A percentile compares a stretch with the other conserved stretches of the same genome.
Conservation (phyloP, 2,797 vertebrate species). For the Thamnophis elegans region DNA sequence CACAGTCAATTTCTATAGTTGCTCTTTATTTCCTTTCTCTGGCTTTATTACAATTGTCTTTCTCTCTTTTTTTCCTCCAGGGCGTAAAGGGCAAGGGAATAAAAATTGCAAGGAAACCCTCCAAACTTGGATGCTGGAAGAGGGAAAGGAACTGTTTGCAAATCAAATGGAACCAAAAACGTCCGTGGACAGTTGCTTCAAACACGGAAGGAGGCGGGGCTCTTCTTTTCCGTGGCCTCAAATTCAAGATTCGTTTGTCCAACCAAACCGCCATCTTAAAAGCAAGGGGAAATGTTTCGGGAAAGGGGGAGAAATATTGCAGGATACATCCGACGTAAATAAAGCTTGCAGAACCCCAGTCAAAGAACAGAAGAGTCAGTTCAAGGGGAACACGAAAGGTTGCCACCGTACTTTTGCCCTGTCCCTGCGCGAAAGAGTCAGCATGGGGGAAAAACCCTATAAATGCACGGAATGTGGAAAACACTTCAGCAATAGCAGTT, state of each 20-base stretch:
- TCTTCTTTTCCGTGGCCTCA: neutral
- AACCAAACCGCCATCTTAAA: neutral
- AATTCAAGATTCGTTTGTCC: neutral
- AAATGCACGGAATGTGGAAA: neutral
- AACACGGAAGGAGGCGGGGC: neutral
- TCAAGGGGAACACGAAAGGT: neutral
- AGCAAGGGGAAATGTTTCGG: neutral
- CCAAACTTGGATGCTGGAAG: neutral
- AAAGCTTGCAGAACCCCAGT: neutral
- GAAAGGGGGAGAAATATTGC: neutral
- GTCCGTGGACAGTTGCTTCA: rapidly evolving
- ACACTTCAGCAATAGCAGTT: neutral
- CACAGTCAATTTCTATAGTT: neutral
- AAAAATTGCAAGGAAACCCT: neutral
- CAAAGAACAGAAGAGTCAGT: neutral
- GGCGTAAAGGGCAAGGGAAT: neutral
- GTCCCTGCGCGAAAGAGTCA: neutral
- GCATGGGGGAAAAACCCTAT: neutral
- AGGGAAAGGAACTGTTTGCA: neutral
- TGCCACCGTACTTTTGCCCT: neutral
- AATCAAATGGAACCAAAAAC: neutral
- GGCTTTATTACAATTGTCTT: neutral
- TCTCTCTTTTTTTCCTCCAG: neutral
- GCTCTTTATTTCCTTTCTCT: neutral
- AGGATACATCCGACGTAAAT: neutral